Base-by-base conservation (phyloP, 37 sponge, comb jelly and placozoan species). In the Oopsacas minuta region DNA sequence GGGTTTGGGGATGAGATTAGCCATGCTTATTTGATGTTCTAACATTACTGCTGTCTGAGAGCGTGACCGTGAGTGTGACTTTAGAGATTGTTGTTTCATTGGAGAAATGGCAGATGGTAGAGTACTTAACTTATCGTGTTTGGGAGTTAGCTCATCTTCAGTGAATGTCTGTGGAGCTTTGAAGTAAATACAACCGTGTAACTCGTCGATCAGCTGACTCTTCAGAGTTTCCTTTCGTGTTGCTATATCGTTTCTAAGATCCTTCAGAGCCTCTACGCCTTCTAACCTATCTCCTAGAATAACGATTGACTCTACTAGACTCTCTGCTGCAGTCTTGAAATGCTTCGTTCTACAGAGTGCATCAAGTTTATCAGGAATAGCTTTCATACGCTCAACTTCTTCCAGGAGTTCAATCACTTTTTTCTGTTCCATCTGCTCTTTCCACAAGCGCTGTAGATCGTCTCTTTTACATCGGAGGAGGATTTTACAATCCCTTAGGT, bases 391-490 rank as follows among this genome's bases (percentile, higher is more conserved):
- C 81, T 94, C 92, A 36, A 37, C 37, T 0, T 84, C 97, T 92
- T 81, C 93, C 99, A 97, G 90, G 51, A 36, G 49, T 1, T 92
- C 92, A 35, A 97, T 37, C 82, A 93, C 82, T 39, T 91, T 91
- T 28, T 94, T 94, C 82, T 87, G 89, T 52, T 91, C 89, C 53
- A 94, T 87, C 23, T 95, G 90, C 23, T 97, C 99, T n/a, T 91
- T 83, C 93, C 93, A 97, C 42, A 94, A 88, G 28, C 88, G 36
- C 81, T 89, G 89, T 83, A 94, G 83, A 35, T 93, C 93, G 35
- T 94, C 95, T 34, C 94, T 86, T 86, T 90, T 89, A 81, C 93
- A 97, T 20, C 83, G 88, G 82, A 97, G 86, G 38, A 90, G 89
- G 8, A 82, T 75, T 52, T 92, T 92, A 52, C 93, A 97, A 1